A percentile compares a stretch with the other conserved stretches of the same genome.
These are phyloP conservation scores for Eulemur albifrons DNA, from an alignment of 2,797 vertebrate genomes.

Conservation along the genomic window DNA sequence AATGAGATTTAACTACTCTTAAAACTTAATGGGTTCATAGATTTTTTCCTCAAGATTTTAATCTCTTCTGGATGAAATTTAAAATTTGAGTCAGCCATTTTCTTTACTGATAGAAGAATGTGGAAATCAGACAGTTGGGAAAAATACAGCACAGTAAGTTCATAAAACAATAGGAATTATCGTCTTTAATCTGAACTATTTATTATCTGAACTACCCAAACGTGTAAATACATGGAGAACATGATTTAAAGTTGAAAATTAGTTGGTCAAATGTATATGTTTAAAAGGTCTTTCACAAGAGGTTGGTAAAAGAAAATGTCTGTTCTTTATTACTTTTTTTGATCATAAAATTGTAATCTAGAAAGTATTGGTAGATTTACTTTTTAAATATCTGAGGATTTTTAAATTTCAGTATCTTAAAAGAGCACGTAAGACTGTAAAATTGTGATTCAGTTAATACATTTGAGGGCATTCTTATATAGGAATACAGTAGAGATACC, in stretches of 20 bases:
- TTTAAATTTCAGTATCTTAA: constrained; percentile 55
- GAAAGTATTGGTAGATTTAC: constrained; percentile 36
- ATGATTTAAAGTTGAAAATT: constrained; percentile 53
- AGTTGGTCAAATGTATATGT: neutral
- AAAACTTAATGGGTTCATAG: neutral
- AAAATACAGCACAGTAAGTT: constrained; percentile 11
- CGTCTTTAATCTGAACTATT: neutral
- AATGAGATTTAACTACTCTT: neutral
- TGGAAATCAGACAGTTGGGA: constrained; percentile 3
- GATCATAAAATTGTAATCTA: constrained; percentile 36
- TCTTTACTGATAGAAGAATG: constrained; percentile 1
- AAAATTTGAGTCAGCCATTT: constrained; percentile 12
- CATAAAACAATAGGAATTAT: neutral
- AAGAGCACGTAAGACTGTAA: neutral
- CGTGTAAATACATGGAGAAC: neutral
- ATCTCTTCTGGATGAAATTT: constrained; percentile 25
- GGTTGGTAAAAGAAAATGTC: neutral
- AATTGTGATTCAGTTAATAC: constrained; percentile 53
- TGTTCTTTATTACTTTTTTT: constrained; percentile 15
- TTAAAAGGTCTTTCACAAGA: constrained; percentile 51
- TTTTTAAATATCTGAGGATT: constrained; percentile 30
- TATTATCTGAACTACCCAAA: constrained; percentile 41
- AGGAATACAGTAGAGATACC: constrained; percentile 38
- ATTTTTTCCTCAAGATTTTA: constrained; percentile 39
- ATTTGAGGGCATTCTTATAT: constrained; percentile 27